Conservation (phyloP, 2,888 invertebrate species). For the Scaptodrosophila latifasciaeformis region DNA sequence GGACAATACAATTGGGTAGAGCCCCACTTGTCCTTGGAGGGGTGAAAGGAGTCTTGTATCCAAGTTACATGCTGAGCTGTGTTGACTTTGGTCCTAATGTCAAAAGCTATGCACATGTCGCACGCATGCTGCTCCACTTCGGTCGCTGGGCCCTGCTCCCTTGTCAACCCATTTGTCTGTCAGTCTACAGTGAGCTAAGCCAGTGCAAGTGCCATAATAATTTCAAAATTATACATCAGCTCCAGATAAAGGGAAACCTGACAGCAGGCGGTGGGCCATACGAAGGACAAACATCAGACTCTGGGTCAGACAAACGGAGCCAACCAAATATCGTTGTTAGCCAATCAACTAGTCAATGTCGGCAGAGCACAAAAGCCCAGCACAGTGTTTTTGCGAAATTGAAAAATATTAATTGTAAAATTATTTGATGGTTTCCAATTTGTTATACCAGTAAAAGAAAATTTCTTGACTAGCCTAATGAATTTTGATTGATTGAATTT, state of each 20-base stretch:
- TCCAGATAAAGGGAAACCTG: too few species aligned
- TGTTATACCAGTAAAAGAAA: too few species aligned
- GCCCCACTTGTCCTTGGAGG: not conserved
- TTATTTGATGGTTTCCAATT: too few species aligned
- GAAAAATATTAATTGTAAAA: too few species aligned
- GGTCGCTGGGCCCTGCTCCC: not conserved
- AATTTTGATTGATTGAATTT: too few species aligned
- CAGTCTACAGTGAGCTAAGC: constrained; percentile 2
- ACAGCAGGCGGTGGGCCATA: too few species aligned
- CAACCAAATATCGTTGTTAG: too few species aligned
- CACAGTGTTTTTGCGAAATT: too few species aligned
- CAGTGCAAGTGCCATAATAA: constrained; percentile 28
- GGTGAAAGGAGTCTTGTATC: not conserved
- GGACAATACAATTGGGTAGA: too few species aligned
- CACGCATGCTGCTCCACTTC: constrained; percentile 21
- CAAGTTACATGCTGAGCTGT: constrained; percentile 32
- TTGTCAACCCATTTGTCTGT: constrained; percentile 6
- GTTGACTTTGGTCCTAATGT: constrained; percentile 53
- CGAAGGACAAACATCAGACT: too few species aligned
- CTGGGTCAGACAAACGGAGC: not conserved
- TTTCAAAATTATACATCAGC: constrained; percentile 36
- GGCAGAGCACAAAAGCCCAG: too few species aligned
- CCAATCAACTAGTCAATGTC: not conserved
- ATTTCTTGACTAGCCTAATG: too few species aligned
- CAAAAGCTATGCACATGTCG: constrained; percentile 53